Evolutionary conservation across 2,888 invertebrate species (phyloP), one percentile per base, ranked within the genome.

Genomic region (Cataglyphis cursor): DNA sequence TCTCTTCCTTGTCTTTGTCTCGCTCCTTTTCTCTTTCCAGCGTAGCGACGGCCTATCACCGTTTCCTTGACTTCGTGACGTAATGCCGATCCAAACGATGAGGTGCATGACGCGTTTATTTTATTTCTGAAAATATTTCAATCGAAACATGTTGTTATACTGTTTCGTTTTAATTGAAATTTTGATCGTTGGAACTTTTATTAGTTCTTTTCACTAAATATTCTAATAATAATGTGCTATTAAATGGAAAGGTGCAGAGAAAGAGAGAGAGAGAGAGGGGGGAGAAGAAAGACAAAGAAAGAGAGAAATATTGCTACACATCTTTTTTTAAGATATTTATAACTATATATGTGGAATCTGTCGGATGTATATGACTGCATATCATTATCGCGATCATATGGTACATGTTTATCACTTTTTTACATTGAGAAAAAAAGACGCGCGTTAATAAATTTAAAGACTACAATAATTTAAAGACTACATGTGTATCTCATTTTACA

Each of bases 1-100:
- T 74, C 57, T 44, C 64, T 15, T 38, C 18, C 75, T 65, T 38
- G 48, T 31, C 80, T 65, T 35, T 75, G 44, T 75, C 81, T 81
- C 64, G 48, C 12, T 61, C 66, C 72, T 51, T 61, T 38, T 59
- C 54, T 73, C 78, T 31, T 66, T 78, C 54, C 70, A 51, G 68
- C 68, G n/a, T 59, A 80, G 35, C 35, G 35, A 10, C 76, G 76
- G 72, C 70, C 66, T 82, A 83, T 65, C 74, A 51, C 72, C 75
- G 82, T 85, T 87, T 74, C 62, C 75, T 78, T 72, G 75, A 74
- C 80, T 85, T 75, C 75, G 75, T 83, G 85, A 83, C 83, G 85
- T 83, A 83, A 85, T 72, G 62, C n/a, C 51, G 73, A 73, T 65
- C 61, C 82, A 57, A 51, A 70, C 72, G 59, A 83, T 65, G 65